Conservation (phyloP, 2,113 vertebrate genomes). For the Scalopus aquaticus region DNA sequence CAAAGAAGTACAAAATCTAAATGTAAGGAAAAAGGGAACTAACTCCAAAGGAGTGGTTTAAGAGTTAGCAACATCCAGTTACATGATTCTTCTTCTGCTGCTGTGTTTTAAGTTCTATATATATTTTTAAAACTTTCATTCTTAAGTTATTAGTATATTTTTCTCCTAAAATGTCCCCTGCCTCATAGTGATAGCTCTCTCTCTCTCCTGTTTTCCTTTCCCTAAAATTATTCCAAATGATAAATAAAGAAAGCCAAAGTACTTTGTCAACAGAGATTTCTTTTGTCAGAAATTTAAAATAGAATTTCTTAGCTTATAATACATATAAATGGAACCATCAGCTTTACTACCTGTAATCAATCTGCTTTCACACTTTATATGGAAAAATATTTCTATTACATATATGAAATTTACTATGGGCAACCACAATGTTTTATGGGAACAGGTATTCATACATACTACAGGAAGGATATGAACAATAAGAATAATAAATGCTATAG, state of each 20-base stretch:
- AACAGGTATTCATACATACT: neutral
- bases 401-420: neutral
- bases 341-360: slow-evolving; percentile 21
- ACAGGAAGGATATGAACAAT: neutral
- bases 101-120: neutral
- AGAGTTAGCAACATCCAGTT: neutral
- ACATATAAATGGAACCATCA: neutral
- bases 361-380: neutral
- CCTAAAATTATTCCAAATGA: slow-evolving; percentile 20
- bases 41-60: neutral
- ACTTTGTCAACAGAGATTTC: neutral
- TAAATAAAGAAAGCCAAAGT: slow-evolving; percentile 19
- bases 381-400: neutral
- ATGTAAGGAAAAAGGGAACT: neutral
- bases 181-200: neutral
- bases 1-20: neutral
- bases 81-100: neutral
- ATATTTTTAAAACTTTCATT: neutral
- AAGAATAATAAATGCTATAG: neutral
- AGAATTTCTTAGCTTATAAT: neutral
- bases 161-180: neutral
- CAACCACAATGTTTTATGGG: neutral
- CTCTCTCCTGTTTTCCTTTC: neutral
- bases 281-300: slow-evolving; percentile 5
- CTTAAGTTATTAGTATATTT: neutral